Evolutionary conservation across 92 coral and sea anemone species (phyloP).

Genomic region (Umimayanthus chanpuru): DNA sequence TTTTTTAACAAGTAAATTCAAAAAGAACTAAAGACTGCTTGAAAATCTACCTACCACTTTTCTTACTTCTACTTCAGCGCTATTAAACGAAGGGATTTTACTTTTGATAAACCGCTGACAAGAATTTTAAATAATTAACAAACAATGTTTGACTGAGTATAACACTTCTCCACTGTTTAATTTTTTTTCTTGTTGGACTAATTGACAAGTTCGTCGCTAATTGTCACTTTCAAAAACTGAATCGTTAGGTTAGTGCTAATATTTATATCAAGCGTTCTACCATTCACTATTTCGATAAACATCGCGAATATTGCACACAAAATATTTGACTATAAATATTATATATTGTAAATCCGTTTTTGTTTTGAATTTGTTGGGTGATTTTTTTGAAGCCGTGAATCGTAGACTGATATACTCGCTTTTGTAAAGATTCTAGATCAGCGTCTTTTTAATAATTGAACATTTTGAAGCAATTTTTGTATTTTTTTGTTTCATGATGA

Average conservation of each 20-base stretch:
- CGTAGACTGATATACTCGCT: neutral
- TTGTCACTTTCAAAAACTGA: neutral
- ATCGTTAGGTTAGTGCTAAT: neutral
- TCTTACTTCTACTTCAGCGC: neutral
- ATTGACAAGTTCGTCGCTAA: neutral
- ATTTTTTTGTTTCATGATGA: neutral
- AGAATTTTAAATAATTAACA: neutral
- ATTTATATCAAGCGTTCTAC: neutral
- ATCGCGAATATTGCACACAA: neutral
- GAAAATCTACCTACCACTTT: too few species aligned
- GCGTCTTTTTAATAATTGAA: slow-evolving; percentile 2
- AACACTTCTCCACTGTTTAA: neutral
- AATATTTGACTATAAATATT: neutral
- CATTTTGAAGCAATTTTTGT: neutral
- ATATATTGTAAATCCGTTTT: neutral
- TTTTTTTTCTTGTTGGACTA: neutral
- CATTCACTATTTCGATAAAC: neutral
- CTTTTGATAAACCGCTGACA: neutral
- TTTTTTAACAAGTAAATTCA: too few species aligned
- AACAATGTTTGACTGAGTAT: neutral
- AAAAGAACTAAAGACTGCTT: too few species aligned
- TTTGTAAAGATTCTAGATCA: neutral
- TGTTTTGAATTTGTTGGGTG: neutral
- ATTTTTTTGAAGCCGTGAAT: neutral
- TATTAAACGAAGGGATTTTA: neutral